Base-by-base conservation (phyloP, 2,113 vertebrate genomes). In the Regulus satrapa region DNA sequence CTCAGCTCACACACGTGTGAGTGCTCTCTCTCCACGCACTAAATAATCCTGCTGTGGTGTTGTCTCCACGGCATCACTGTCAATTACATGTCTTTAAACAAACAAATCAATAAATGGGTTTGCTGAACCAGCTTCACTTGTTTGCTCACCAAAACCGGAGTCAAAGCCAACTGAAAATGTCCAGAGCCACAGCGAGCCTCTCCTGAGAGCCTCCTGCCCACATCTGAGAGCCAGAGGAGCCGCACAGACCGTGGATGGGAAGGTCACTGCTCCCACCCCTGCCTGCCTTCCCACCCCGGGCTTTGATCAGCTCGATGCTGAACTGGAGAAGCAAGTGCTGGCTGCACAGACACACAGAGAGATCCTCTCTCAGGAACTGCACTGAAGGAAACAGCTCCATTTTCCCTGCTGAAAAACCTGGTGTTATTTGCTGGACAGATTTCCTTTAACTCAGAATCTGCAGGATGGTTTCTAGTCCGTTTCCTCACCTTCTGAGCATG, bases 61-160 rank as follows among this genome's bases (percentile, higher is more conserved):
- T 95, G 58, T 79, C 89, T 69, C 87, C 21, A 2, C n/a, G 81
- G 81, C 93, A 80, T 69, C 92, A 64, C 92, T 94, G 94, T 95
- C 92, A 94, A 80, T 94, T 69, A 85, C 2, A 34, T 29, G 18
- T 92, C 85, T 95, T 93, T 85, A 76, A 79, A 80, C 41, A 46
- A 89, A 88, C 63, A 89, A 89, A 92, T 63, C 91, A 94, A 91
- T 67, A 91, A 52, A 81, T 76, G 74, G 80, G 92, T 94, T 95
- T 94, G 93, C 89, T 92, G 95, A 95, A 93, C 40, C 12, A 83
- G 85, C 43, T 79, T 58, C 26, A 46, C 79, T 73, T 93, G 82
- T 95, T 92, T 89, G 54, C 93, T 96, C 87, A 62, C 49, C 45
- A 19, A 56, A 63, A 78, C 16, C 15, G 21, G 61, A 67, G 40